Percentiles rank a stretch among this genome's conserved stretches.
These are phyloP conservation scores for Scleropages formosus DNA, from an alignment of 2,797 vertebrate species.

Conservation along the genomic window DNA sequence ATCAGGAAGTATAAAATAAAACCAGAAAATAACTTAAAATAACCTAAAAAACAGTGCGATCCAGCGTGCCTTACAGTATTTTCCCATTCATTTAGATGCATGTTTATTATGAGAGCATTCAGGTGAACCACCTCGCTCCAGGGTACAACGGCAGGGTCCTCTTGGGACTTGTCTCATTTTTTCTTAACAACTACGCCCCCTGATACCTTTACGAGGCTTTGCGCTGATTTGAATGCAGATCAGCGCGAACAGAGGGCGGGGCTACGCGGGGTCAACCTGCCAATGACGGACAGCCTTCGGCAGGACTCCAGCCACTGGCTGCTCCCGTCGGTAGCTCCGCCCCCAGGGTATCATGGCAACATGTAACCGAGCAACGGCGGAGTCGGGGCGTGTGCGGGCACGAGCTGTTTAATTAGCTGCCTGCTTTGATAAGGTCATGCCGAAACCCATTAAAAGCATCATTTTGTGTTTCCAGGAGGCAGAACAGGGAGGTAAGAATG, in stretches of 20 bases:
- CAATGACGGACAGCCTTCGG: no score
- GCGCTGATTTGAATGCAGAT: background rate
- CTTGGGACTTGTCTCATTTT: no score
- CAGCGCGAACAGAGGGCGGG: background rate
- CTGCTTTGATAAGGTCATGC: slow-evolving; percentile 28
- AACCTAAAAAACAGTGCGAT: no score
- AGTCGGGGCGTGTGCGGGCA: background rate
- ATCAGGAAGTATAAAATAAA: no score
- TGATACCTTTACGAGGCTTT: background rate
- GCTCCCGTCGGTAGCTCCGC: background rate
- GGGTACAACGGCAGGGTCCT: no score
- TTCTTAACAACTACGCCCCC: no score
- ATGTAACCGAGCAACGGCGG: background rate
- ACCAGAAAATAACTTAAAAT: no score
- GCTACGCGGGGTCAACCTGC: no score
- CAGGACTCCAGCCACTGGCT: background rate
- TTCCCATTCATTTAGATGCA: no score
- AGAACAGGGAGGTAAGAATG: background rate
- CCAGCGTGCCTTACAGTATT: no score
- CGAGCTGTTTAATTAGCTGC: slow-evolving; percentile 22
- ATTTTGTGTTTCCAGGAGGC: background rate
- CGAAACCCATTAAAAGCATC: slow-evolving; percentile 10
- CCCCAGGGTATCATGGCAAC: background rate
- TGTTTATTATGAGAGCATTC: no score
- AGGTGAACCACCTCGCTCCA: no score